Evolutionary conservation across 1,140 invertebrate species (phyloP), one percentile per base, ranked within the genome.

Genomic region (Oreohelix idahoensis): DNA sequence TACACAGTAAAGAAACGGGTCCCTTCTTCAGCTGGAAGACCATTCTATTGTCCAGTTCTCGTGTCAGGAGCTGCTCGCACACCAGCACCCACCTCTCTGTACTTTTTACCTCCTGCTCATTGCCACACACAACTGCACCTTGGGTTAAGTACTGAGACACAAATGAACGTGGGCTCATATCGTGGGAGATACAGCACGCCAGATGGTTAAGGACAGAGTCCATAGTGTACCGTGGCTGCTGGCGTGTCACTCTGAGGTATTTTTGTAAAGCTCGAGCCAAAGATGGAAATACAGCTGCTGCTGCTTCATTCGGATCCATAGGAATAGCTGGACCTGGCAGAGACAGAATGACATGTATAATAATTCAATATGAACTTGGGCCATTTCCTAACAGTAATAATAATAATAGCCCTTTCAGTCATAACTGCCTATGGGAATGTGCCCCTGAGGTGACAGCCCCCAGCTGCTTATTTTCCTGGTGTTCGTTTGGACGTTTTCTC

Each of bases 201-300:
- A 99, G 93, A 91, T 99, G 97, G 79, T 94, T 92, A 45, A 96
- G 91, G 84, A 99, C 98, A 20, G 96, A 96, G 89, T 99, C 98
- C 84, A 98, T 97, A 0, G 97, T 96, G 92, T 99, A 98, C 77
- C 97, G 94, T 0, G 98, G 97, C 90, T 99, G 98, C 90, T 99
- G 98, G 0, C 98, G 93, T 0, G 98, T 99, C 0, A 99, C 96
- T 36, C 98, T 94, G 66, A 99, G 93, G 93, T 98, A 99, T 92
- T 99, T 99, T 93, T 99, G 98, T 77, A 99, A 93, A 1, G 98
- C 96, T 77, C 97, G 94, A 0, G 98, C 97, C 94, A 99, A 96
- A 0, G 97, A 98, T 10, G 98, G 98, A 91, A 99, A 99, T 32
- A 99, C 97, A 0, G 98, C 97, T 90, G 98, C 97, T 0, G 98